Percentiles rank a stretch among this genome's conserved stretches.
These are phyloP conservation scores for Phyllotis vaccarum DNA, from an alignment of 2,797 vertebrate species.

Conservation along the genomic window DNA sequence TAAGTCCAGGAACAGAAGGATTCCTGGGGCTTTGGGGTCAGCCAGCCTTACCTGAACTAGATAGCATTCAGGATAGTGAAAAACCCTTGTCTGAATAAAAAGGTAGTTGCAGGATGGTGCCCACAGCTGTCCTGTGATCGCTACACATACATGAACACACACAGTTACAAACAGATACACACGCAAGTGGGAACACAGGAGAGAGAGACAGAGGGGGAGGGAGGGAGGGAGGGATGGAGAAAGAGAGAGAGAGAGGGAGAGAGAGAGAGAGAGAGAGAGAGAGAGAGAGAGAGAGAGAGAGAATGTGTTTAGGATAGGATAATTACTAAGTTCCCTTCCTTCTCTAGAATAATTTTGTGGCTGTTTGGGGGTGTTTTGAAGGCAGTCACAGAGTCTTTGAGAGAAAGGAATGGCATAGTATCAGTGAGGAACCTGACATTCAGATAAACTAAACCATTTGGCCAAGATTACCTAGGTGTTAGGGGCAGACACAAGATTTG, in stretches of 20 bases:
- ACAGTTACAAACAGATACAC: neutral
- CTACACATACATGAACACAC: neutral
- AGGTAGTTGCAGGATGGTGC: neutral
- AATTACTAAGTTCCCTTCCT: neutral
- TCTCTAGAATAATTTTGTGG: constrained; percentile 32
- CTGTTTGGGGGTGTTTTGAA: constrained; percentile 42
- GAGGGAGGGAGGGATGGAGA: neutral
- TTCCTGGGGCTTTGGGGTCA: neutral
- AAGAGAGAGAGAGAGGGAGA: neutral
- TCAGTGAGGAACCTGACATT: neutral
- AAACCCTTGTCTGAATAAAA: neutral
- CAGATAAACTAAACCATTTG: neutral
- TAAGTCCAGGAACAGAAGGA: neutral
- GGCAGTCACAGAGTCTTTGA: neutral
- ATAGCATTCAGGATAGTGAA: neutral
- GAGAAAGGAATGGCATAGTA: neutral
- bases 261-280: neutral
- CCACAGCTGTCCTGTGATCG: neutral
- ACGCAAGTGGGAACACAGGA: neutral
- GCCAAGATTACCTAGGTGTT: neutral
- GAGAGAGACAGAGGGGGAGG: neutral
- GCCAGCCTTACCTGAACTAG: neutral
- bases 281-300: neutral
- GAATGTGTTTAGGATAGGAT: neutral
- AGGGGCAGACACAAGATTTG: constrained; percentile 11